phyloP scores from a whole-genome alignment of 1,140 invertebrate genomes.

The Hyphantria cunea region DNA sequence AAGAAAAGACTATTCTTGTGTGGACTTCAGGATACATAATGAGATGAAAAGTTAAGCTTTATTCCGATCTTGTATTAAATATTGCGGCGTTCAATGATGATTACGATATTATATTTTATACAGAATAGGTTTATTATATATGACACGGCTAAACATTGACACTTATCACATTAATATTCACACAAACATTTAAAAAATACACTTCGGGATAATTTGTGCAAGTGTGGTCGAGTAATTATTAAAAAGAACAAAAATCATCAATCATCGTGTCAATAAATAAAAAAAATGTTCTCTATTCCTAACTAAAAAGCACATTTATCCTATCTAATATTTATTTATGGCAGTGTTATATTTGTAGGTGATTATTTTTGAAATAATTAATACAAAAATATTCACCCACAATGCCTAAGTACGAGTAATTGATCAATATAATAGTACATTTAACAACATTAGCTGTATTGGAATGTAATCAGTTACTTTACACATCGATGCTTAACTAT shows the following conservation, averaged over 20 bases:
- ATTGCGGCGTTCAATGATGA: too few species aligned
- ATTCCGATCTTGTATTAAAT: too few species aligned
- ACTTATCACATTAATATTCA: too few species aligned
- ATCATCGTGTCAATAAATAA: conserved; percentile 27
- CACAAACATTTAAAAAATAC: too few species aligned
- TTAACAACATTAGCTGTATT: conserved; percentile 35
- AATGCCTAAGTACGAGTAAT: conserved; percentile 71
- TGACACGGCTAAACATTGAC: too few species aligned
- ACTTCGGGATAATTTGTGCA: neutral
- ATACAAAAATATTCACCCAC: conserved; percentile 29
- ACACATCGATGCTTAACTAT: conserved; percentile 13
- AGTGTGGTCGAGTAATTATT: neutral
- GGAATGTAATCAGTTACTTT: conserved; percentile 30
- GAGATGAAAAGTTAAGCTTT: too few species aligned
- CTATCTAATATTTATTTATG: conserved; percentile 23
- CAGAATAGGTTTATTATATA: too few species aligned
- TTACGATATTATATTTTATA: too few species aligned
- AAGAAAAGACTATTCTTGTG: too few species aligned
- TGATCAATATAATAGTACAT: conserved; percentile 56
- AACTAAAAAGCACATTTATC: conserved; percentile 13
- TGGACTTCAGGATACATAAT: too few species aligned
- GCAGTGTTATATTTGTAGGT: conserved; percentile 30
- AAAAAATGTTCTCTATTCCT: conserved; percentile 3
- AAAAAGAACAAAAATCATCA: neutral
- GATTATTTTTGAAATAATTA: conserved; percentile 13